These are phyloP conservation scores for Liparis tanakae DNA, from an alignment of 2,797 vertebrate species.

Conservation along the genomic window DNA sequence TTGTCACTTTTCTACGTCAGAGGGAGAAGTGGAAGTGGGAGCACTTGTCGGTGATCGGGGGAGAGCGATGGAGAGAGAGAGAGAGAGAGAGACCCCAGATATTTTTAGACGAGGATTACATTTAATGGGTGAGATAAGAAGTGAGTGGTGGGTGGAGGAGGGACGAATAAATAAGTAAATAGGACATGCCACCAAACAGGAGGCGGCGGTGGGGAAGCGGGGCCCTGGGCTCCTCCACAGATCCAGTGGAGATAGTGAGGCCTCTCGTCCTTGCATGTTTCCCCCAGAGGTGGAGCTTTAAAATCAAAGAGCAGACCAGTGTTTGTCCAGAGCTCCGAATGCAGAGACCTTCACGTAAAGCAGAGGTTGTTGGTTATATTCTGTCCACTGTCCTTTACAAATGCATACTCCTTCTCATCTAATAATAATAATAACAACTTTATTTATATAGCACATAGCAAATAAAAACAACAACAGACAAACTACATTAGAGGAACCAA, in stretches of 20 bases:
- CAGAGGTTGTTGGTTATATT: constrained; percentile 14
- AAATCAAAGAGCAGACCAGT: constrained; percentile 41
- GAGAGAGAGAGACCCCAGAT: constrained; percentile 54
- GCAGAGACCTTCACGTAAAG: not conserved
- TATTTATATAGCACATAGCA: no score
- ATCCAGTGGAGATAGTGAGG: constrained; percentile 68
- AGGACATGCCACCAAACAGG: constrained; percentile 75
- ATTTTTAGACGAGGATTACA: constrained; percentile 82
- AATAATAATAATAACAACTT: no score
- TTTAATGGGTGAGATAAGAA: constrained; percentile 78
- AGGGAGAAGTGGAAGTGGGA: constrained; percentile 32
- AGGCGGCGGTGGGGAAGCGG: constrained; percentile 51
- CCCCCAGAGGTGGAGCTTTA: constrained; percentile 41
- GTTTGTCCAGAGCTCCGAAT: constrained; percentile 37
- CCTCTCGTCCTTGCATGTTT: constrained; percentile 67
- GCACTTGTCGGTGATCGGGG: not conserved
- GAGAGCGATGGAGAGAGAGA: constrained; percentile 23
- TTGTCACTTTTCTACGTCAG: constrained; percentile 32
- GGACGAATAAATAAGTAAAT: constrained; percentile 81
- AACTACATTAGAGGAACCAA: no score
- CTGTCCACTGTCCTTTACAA: not conserved
- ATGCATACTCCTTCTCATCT: not conserved
- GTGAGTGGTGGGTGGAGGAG: constrained; percentile 65
- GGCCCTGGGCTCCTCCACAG: constrained; percentile 65
- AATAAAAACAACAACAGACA: no score